Evolutionary conservation across 35 echinoderm and acorn worm genomes (phyloP), one percentile per base, ranked within the genome.

Genomic region (Ophiothrix spiculata): DNA sequence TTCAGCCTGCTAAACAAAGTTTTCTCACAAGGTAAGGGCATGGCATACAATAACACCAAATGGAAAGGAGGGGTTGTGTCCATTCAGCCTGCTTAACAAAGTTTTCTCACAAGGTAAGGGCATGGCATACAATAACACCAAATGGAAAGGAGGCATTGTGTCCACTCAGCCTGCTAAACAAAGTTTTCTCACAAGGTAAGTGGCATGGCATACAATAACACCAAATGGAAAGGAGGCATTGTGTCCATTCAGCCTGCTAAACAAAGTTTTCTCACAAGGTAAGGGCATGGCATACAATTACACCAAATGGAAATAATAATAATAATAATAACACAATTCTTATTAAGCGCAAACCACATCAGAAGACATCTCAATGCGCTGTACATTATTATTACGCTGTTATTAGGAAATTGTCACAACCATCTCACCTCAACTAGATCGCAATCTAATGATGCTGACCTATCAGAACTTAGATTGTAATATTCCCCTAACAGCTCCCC

Each of bases 111-210:
- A 36, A 97, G 94, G 90, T 56, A 56, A 90, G 32, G 34, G 45
- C 29, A n/a, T n/a, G n/a, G 91, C 84, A 17, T 97, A 93, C 40
- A 97, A 97, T 56, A 90, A 90, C 33, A 88, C 88, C 4, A 97
- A 91, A 81, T 97, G 95, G 95, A 93, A 93, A 75, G 91, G 91
- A 16, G 84, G 87, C 31, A 84, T 64, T 32, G 64, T 97, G 79
- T 78, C 54, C 37, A 93, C 93, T 60, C 90, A 93, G 79, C 35
- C 40, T 25, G 95, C 95, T 39, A 97, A 93, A 46, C 87, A 97
- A 45, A 81, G 84, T 79, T 90, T 93, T 56, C 38, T 92, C 0
- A 81, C 88, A 77, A 93, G 82, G 95, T 97, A 64, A 83, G 86
- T 0, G n/a, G n/a, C n/a, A n/a, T n/a, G n/a, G n/a, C 84, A 17